A percentile compares a stretch with the other conserved stretches of the same genome.
Conservation (phyloP, 2,797 vertebrate genomes). For the Corythornis leucogaster region DNA sequence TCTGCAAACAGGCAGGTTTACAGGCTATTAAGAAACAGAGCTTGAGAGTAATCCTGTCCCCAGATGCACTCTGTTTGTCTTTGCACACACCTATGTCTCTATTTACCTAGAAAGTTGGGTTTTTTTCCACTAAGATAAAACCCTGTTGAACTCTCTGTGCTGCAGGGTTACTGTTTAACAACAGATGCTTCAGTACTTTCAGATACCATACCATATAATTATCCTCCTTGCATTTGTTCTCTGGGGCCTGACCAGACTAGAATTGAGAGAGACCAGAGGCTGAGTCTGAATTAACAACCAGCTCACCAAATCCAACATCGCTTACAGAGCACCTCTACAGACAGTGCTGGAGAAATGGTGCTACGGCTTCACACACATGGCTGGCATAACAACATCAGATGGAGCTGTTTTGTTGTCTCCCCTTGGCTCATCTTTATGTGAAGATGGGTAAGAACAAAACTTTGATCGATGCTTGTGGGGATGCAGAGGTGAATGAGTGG, state of each 20-base stretch:
- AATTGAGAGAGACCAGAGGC: not conserved
- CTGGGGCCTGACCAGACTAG: not conserved
- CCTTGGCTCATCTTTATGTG: not conserved
- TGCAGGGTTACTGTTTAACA: not conserved
- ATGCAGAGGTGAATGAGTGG: not conserved
- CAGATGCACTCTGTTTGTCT: not conserved
- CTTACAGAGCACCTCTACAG: not conserved
- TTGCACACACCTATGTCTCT: not conserved
- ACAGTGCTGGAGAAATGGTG: fast-evolving
- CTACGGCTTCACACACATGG: not conserved
- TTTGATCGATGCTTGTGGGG: fast-evolving
- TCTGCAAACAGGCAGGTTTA: not conserved
- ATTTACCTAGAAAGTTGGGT: not conserved
- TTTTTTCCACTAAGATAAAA: not conserved
- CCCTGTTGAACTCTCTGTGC: not conserved
- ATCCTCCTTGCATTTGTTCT: not conserved
- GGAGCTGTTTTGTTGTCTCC: not conserved
- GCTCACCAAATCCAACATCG: fast-evolving
- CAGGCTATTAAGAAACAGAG: not conserved
- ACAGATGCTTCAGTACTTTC: not conserved
- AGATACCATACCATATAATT: not conserved
- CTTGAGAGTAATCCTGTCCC: not conserved
- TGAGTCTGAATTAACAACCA: not conserved
- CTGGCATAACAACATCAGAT: not conserved
- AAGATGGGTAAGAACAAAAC: not conserved